Conservation (phyloP, 2,888 invertebrate species). For the Drosophila mercatorum region DNA sequence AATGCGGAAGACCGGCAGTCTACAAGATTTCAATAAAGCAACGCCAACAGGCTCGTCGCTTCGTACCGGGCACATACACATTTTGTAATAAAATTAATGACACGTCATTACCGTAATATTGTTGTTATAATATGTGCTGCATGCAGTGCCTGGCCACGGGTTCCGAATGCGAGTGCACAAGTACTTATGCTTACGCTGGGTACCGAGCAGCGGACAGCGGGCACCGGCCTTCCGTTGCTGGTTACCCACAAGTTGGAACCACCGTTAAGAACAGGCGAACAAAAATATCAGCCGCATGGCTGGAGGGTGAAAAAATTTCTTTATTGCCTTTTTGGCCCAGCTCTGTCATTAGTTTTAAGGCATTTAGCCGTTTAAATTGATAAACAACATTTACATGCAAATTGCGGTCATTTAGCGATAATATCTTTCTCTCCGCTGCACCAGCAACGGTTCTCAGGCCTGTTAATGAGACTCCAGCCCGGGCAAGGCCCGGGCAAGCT, state of each 20-base stretch:
- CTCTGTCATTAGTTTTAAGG: slow-evolving; percentile 74
- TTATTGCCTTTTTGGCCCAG: slow-evolving; percentile 67
- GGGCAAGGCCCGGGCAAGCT: slow-evolving; percentile 8
- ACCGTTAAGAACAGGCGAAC: slow-evolving; percentile 50
- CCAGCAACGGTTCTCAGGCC: slow-evolving; percentile 53
- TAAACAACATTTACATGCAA: slow-evolving; percentile 78
- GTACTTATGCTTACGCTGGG: slow-evolving; percentile 17
- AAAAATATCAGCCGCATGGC: slow-evolving; percentile 33
- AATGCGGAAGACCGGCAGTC: slow-evolving; percentile 75
- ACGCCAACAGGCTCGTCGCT: slow-evolving; percentile 57
- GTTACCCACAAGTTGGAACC: slow-evolving; percentile 32
- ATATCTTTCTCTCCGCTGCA: slow-evolving; percentile 43
- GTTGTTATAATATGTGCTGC: slow-evolving; percentile 73
- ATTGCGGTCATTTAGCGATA: slow-evolving; percentile 76
- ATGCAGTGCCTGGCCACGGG: slow-evolving; percentile 38
- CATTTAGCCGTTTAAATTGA: slow-evolving; percentile 79
- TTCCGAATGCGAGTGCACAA: slow-evolving; percentile 7
- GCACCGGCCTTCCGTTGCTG: slow-evolving; percentile 18
- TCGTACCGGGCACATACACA: slow-evolving; percentile 60
- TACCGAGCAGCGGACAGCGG: slow-evolving; percentile 4
- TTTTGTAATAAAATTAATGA: slow-evolving; percentile 80
- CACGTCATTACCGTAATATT: slow-evolving; percentile 79
- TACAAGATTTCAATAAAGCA: slow-evolving; percentile 67
- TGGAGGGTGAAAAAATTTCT: slow-evolving; percentile 73
- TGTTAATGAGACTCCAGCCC: slow-evolving; percentile 57